A percentile compares a stretch with the other conserved stretches of the same genome.
These are phyloP conservation scores for Cichladusa arquata DNA, from an alignment of 2,113 vertebrate genomes.

Conservation along the genomic window DNA sequence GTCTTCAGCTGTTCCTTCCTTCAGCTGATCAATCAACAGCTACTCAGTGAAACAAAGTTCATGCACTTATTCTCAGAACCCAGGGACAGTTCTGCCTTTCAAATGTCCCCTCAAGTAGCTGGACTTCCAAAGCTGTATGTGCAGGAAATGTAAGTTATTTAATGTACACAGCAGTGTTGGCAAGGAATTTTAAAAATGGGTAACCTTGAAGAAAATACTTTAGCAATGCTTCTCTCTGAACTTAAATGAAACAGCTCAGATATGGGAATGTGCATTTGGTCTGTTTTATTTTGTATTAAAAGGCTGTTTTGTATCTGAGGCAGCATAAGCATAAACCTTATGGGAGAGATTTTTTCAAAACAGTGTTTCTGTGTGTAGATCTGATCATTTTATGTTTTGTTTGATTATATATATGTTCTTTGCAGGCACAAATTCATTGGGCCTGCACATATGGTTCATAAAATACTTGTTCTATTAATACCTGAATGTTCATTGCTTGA, in stretches of 20 bases:
- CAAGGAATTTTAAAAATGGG: background rate
- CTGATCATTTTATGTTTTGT: background rate
- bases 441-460: background rate
- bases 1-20: slow-evolving; percentile 5
- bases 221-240: background rate
- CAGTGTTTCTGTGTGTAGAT: background rate
- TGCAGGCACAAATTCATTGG: background rate
- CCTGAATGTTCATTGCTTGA: background rate
- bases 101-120: background rate
- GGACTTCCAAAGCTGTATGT: background rate
- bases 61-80: background rate
- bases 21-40: background rate
- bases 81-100: background rate
- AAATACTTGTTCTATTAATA: slow-evolving; percentile 5
- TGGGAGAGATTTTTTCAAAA: background rate
- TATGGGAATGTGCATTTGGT: background rate
- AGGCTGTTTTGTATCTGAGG: background rate
- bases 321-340: background rate
- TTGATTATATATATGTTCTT: background rate
- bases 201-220: background rate
- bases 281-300: background rate
- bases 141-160: background rate
- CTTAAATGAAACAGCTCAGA: background rate
- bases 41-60: background rate
- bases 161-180: background rate